These are phyloP conservation scores for Tortrix viridana DNA, from an alignment of 2,888 invertebrate genomes.

Conservation along the genomic window DNA sequence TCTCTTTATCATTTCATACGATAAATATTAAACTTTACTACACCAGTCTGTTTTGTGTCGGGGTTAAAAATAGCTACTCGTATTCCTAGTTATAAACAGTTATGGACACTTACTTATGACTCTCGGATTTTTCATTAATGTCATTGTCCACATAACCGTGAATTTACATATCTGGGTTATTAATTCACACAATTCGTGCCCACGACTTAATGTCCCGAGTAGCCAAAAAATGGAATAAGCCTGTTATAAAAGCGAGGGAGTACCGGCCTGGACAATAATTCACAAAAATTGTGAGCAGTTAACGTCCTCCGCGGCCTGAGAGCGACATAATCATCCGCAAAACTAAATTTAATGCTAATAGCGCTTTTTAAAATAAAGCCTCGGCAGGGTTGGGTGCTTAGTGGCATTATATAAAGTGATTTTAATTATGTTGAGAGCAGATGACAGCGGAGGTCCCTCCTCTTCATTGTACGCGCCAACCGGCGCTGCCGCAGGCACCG, in stretches of 20 bases:
- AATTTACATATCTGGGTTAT: conserved; percentile 40
- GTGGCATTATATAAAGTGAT: conserved; percentile 83
- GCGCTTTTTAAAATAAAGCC: conserved; percentile 82
- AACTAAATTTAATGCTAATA: conserved; percentile 84
- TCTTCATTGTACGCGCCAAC: conserved; percentile 72
- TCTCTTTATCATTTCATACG: no score
- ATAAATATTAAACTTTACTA: no score
- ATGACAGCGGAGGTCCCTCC: conserved; percentile 79
- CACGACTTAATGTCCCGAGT: conserved; percentile 58
- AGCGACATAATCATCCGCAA: conserved; percentile 81
- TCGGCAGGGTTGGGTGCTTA: conserved; percentile 74
- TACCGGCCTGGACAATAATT: conserved; percentile 74
- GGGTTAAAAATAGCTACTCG: no score
- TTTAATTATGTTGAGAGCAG: conserved; percentile 85
- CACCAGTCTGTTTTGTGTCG: no score
- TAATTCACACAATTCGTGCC: conserved; percentile 48
- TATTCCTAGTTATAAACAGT: no score
- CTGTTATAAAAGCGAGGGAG: conserved; percentile 75
- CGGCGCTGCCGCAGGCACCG: conserved; percentile 51
- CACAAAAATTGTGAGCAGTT: conserved; percentile 81
- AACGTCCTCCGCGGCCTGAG: conserved; percentile 74
- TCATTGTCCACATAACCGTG: conserved; percentile 1
- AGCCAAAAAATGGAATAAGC: conserved; percentile 72
- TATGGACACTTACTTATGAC: no score
- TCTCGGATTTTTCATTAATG: not conserved